These are phyloP conservation scores for Corynorhinus townsendii DNA, from an alignment of 2,113 vertebrate species.

Conservation along the genomic window DNA sequence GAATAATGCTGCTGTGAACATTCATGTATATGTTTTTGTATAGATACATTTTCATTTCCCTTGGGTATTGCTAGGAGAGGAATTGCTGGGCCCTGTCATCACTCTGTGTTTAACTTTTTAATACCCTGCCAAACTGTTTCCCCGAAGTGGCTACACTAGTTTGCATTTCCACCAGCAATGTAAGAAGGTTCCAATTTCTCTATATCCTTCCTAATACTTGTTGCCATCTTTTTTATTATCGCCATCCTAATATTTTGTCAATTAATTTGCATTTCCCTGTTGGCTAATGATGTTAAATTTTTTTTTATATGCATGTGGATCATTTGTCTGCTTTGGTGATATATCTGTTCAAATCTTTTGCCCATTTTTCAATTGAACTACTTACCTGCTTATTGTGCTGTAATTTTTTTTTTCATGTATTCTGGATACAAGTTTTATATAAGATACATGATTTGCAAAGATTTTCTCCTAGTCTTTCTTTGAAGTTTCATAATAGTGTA, in stretches of 20 bases:
- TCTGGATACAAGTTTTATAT: background rate
- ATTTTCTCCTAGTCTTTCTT: background rate
- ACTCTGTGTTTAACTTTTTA: too few species aligned
- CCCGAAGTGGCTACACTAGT: background rate
- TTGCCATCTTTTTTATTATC: background rate
- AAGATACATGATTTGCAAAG: background rate
- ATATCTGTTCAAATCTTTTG: background rate
- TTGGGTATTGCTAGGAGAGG: background rate
- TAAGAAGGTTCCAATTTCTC: background rate
- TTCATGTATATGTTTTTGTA: background rate
- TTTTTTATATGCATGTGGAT: background rate
- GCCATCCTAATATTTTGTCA: background rate
- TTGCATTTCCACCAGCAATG: background rate
- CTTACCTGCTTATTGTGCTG: background rate
- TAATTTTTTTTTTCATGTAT: background rate
- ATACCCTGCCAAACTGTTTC: background rate
- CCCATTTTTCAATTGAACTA: background rate
- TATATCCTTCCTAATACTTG: too few species aligned
- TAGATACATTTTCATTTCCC: background rate
- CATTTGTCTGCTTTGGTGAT: background rate
- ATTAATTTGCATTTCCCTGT: background rate
- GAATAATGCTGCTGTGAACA: background rate
- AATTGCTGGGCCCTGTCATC: too few species aligned
- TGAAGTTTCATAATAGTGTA: background rate
- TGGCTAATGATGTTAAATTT: background rate